These are phyloP conservation scores for Perca schrenkii DNA, from an alignment of 2,113 vertebrate genomes.

Conservation along the genomic window DNA sequence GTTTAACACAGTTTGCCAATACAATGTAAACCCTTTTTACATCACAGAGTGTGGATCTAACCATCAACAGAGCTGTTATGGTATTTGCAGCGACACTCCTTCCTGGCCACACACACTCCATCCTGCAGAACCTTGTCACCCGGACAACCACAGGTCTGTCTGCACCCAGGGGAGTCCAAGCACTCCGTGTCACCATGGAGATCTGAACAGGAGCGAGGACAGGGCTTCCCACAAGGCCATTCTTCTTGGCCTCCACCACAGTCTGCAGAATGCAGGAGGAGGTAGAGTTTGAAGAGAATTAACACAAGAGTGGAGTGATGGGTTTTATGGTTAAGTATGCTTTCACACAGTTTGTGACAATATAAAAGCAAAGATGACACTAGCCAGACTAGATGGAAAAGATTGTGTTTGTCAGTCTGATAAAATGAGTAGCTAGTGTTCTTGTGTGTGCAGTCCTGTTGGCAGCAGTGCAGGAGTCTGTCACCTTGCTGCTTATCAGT, in stretches of 20 bases:
- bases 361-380: background rate
- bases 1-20: background rate
- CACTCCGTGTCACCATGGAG: constrained; percentile 85
- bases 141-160: constrained; percentile 86
- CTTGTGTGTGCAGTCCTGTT: background rate
- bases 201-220: constrained; percentile 89
- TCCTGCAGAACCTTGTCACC: constrained; percentile 86
- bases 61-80: constrained; percentile 80
- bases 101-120: constrained; percentile 80
- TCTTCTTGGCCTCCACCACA: constrained; percentile 84
- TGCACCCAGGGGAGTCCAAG: constrained; percentile 77
- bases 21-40: background rate
- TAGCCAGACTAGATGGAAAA: background rate
- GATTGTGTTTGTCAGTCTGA: background rate
- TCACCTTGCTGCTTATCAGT: constrained; percentile 5
- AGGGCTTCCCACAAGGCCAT: constrained; percentile 86
- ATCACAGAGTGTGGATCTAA: constrained; percentile 25
- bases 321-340: background rate
- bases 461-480: background rate
- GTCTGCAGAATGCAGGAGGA: constrained; percentile 74
- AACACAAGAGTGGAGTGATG: background rate
- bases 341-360: background rate
- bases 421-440: background rate
- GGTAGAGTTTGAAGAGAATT: background rate
- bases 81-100: constrained; percentile 87